Evolutionary conservation across 2,797 vertebrate genomes (phyloP).

Genomic region (Malacoctenus gilli): DNA sequence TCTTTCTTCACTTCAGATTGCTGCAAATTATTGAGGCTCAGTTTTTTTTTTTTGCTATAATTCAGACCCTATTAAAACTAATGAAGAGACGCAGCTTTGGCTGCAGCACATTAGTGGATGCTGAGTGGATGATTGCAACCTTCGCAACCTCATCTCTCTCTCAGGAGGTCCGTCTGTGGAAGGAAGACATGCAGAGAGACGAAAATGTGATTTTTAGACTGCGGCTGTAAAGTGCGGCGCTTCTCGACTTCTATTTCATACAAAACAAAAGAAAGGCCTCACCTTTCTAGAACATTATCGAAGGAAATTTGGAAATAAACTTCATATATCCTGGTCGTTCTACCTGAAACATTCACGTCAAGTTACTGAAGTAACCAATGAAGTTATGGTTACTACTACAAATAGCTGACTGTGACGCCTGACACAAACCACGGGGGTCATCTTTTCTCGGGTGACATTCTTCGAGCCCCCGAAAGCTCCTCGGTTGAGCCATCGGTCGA

Average conservation of each 20-base stretch:
- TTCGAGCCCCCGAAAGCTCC: too few relatives aligned
- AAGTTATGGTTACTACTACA: too few relatives aligned
- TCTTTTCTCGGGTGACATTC: too few relatives aligned
- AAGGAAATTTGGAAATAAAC: too few relatives aligned
- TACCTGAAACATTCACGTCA: too few relatives aligned
- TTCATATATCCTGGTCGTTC: too few relatives aligned
- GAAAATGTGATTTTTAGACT: conserved; percentile 5
- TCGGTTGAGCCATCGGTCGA: too few relatives aligned
- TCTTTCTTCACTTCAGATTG: conserved; percentile 8
- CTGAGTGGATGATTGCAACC: conserved; percentile 28
- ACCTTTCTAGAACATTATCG: neutral
- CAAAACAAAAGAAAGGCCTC: neutral
- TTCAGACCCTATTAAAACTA: conserved; percentile 35
- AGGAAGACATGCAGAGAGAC: neutral
- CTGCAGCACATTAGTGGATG: conserved; percentile 9
- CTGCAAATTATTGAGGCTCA: conserved; percentile 30
- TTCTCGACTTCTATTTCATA: conserved; percentile 22
- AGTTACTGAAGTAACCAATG: too few relatives aligned
- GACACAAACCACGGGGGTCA: too few relatives aligned
- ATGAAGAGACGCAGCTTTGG: conserved; percentile 23
- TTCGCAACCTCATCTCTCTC: neutral
- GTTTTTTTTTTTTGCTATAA: conserved; percentile 20
- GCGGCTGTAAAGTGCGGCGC: conserved; percentile 6
- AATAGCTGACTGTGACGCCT: too few relatives aligned
- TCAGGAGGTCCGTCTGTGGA: neutral